These are phyloP conservation scores for Onychomys arenicola DNA, from an alignment of 2,797 vertebrate genomes.

Conservation along the genomic window DNA sequence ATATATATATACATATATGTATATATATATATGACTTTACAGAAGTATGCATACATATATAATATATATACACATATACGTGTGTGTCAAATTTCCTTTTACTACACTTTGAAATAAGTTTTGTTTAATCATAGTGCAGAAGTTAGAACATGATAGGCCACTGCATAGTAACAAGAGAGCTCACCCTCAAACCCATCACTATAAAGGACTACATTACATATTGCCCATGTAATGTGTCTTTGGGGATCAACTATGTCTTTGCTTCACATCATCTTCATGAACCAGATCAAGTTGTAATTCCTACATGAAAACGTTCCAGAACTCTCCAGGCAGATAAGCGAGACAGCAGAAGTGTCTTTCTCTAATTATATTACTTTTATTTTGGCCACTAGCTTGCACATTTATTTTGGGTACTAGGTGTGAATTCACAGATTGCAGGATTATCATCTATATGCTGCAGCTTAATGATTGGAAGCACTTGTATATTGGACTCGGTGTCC, in stretches of 20 bases:
- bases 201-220: not conserved
- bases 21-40: too few species aligned
- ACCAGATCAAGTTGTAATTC: slow-evolving; percentile 10
- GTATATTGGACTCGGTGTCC: not conserved
- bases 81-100: not conserved
- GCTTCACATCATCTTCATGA: not conserved
- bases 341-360: slow-evolving; percentile 16
- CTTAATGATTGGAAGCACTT: slow-evolving; percentile 44
- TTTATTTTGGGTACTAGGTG: slow-evolving; percentile 59
- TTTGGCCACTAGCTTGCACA: slow-evolving; percentile 64
- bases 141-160: not conserved
- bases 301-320: not conserved
- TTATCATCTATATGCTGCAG: not conserved
- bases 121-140: not conserved
- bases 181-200: not conserved
- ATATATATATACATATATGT: too few species aligned
- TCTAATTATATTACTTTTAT: slow-evolving; percentile 56
- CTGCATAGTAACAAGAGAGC: not conserved
- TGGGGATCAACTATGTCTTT: not conserved
- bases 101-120: not conserved
- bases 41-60: too few species aligned
- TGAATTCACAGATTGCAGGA: slow-evolving; percentile 19
- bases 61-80: not conserved
- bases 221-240: fast-evolving
- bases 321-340: not conserved